Percentiles rank a stretch among this genome's conserved stretches.
Evolutionary conservation across 2,113 vertebrate genomes (phyloP).

Genomic region (Thamnophis sirtalis): DNA sequence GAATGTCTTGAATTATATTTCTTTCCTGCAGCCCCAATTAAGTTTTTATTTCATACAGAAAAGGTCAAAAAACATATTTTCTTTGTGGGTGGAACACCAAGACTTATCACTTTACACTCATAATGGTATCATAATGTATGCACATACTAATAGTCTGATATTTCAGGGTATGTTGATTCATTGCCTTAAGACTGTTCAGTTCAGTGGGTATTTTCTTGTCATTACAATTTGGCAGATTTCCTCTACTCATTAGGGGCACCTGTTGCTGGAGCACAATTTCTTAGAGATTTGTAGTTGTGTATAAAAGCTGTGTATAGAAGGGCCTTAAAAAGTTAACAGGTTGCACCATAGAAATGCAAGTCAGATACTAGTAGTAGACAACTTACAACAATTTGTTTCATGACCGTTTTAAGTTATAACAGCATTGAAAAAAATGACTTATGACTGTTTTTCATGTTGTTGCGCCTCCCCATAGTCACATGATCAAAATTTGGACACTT

Average conservation of each 20-base stretch:
- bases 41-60: background rate
- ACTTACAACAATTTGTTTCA: too few relatives aligned
- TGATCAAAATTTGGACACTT: too few relatives aligned
- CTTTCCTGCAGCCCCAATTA: background rate
- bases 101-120: background rate
- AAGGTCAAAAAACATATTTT: background rate
- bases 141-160: accelerated
- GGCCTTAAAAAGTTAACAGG: background rate
- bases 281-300: constrained; percentile 9
- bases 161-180: background rate
- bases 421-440: too few relatives aligned
- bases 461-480: too few relatives aligned
- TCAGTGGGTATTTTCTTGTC: background rate
- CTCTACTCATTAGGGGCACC: constrained; percentile 15
- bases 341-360: background rate
- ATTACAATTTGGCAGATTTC: constrained; percentile 5
- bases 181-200: background rate
- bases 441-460: too few relatives aligned
- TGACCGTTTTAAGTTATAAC: too few relatives aligned
- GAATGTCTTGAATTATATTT: background rate
- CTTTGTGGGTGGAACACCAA: too few relatives aligned
- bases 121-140: background rate
- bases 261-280: constrained; percentile 9
- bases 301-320: constrained; percentile 5
- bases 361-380: background rate